Conservation (phyloP, 23 tunicate species). For the Diplosoma virens region DNA sequence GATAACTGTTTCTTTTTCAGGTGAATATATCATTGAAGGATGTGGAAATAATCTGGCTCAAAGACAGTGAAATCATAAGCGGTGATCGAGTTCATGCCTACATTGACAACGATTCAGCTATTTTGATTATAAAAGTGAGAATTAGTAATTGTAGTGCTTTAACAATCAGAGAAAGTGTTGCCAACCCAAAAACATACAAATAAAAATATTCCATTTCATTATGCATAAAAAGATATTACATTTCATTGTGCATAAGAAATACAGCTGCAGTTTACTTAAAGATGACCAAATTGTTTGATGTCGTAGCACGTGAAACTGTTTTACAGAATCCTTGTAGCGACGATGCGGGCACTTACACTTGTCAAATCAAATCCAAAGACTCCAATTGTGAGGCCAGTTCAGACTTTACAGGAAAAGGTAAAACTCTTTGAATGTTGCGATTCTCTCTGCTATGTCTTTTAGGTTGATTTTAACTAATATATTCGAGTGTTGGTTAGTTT, state of each 20-base stretch:
- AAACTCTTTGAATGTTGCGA: no score
- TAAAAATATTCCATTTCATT: no score
- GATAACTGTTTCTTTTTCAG: constrained; percentile 2
- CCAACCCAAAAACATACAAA: no score
- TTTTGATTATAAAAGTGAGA: constrained; percentile 44
- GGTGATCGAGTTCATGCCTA: constrained; percentile 21
- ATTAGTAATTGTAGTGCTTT: neutral
- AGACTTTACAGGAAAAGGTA: constrained; percentile 87
- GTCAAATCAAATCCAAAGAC: constrained; percentile 40
- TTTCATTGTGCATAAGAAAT: no score
- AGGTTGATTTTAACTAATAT: no score
- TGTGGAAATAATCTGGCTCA: constrained; percentile 54
- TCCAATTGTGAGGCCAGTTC: constrained; percentile 58
- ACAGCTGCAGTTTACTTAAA: no score
- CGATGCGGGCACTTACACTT: constrained; percentile 82
- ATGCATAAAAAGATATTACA: no score
- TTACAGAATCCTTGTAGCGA: constrained; percentile 64
- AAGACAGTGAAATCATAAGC: constrained; percentile 37
- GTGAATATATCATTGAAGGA: neutral
- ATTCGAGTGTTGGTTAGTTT: no score
- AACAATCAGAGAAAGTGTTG: no score
- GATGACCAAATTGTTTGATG: neutral
- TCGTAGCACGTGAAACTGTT: neutral
- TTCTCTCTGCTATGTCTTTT: no score
- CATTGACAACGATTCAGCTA: constrained; percentile 9